Base-by-base conservation (phyloP, 2,888 invertebrate species). In the Harpalus rufipes region DNA sequence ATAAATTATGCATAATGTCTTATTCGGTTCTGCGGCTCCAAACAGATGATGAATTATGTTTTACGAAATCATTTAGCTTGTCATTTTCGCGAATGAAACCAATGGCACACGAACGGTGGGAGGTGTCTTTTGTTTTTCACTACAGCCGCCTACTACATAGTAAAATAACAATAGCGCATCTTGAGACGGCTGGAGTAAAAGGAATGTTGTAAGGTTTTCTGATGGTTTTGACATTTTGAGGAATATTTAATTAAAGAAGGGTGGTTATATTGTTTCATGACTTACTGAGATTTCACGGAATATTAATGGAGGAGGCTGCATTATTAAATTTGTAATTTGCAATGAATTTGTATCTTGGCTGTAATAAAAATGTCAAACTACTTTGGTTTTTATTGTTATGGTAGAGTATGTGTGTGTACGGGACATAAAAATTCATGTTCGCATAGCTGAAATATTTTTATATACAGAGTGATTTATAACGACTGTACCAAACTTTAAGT, bases 11-110 rank as follows among this genome's bases (percentile, higher is more conserved):
- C 58, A 78, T 56, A 56, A 58, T 58, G 58, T 58, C 56, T 21
- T 76, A 72, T 44, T 44, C 41, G 21, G 41, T 56, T 76, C 76
- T n/a, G 56, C 58, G 76, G 25, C n/a, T 32, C 16, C 25, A 78
- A 25, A 25, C 78, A 78, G 58, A 78, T 78, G 78, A 78, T 78
- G 78, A 78, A 78, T 78, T 78, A 78, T 25, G 21, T 78, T 78
- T 58, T 58, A 78, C 78, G 58, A 16, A 58, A 78, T 78, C 78
- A 78, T 78, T 78, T 78, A 58, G 32, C 58, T 78, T 78, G 78
- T 78, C 78, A 78, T 78, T 58, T 78, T 58, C 14, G n/a, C n/a
- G 25, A 56, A 78, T 58, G 78, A 25, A 58, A 56, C 78, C 18
- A 8, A 32, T 58, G 78, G 25, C 32, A 78, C 25, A 78, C 25